Conservation (phyloP, 2,888 invertebrate genomes). For the Drosophila meridionalis region DNA sequence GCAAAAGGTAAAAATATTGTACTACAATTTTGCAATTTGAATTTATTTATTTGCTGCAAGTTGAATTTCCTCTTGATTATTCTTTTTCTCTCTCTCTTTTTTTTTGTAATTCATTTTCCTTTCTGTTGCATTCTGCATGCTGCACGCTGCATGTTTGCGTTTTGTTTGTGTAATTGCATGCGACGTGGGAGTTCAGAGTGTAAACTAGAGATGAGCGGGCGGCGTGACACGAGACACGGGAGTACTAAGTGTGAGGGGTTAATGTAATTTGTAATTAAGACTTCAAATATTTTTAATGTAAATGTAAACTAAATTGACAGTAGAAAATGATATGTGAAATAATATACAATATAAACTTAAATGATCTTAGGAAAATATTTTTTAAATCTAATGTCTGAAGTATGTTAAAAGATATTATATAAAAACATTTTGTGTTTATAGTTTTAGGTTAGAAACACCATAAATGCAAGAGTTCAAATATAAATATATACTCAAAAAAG, state of each 20-base stretch:
- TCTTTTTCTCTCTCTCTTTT: constrained; percentile 1
- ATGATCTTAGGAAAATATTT: not conserved
- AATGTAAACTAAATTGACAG: not conserved
- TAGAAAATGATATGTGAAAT: not conserved
- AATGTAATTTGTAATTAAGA: not conserved
- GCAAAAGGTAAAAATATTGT: constrained; percentile 15
- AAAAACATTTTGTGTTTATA: not conserved
- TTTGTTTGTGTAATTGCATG: constrained; percentile 47
- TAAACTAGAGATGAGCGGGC: constrained; percentile 1
- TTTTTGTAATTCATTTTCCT: constrained; percentile 12
- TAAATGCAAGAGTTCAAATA: not conserved
- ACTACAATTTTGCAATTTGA: constrained; percentile 48
- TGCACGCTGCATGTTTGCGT: constrained; percentile 6
- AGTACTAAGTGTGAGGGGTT: not conserved
- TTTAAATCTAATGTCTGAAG: not conserved
- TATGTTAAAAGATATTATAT: not conserved
- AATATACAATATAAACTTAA: not conserved
- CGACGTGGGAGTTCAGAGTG: constrained; percentile 12
- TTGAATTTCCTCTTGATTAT: constrained; percentile 11
- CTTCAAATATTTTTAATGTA: not conserved
- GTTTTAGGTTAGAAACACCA: not conserved
- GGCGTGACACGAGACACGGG: not conserved
- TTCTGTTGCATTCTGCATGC: constrained; percentile 27
- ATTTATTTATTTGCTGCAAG: constrained; percentile 58
- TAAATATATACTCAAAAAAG: not conserved